These are phyloP conservation scores for Arbacia lixula DNA, from an alignment of 53 echinoderm and acorn worm species.

Conservation along the genomic window DNA sequence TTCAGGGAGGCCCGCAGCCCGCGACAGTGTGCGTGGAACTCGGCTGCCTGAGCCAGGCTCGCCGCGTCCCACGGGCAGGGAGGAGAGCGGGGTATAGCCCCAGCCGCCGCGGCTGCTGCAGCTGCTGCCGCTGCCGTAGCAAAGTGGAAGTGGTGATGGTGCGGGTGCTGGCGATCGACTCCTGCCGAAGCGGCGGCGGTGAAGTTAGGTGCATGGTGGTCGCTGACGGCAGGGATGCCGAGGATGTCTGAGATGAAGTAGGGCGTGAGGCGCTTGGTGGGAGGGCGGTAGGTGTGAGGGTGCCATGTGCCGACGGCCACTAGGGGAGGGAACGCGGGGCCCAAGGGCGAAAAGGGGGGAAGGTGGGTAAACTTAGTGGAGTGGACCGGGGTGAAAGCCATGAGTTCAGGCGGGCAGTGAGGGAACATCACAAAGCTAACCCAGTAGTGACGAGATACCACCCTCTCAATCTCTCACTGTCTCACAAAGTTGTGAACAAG, in stretches of 20 bases:
- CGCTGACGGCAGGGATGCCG: conserved; percentile 49
- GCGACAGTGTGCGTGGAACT: conserved; percentile 50
- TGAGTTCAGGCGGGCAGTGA: conserved; percentile 51
- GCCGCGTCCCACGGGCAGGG: conserved; percentile 50
- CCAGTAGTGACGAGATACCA: no score
- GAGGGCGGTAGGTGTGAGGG: conserved; percentile 95
- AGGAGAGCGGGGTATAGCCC: conserved; percentile 20
- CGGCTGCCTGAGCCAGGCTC: conserved; percentile 32
- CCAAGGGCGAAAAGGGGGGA: conserved; percentile 55
- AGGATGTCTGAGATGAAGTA: conserved; percentile 95
- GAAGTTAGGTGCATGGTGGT: no score
- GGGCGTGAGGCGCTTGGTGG: conserved; percentile 87
- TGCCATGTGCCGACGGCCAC: conserved; percentile 99
- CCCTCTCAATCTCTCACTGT: no score
- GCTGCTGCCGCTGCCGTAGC: not conserved
- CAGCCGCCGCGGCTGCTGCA: not conserved
- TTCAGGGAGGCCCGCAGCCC: conserved; percentile 43
- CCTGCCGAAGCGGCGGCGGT: conserved; percentile 28
- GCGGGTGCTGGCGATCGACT: conserved; percentile 22
- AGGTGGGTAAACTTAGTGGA: conserved; percentile 51
- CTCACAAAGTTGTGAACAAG: no score
- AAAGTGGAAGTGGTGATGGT: conserved; percentile 38
- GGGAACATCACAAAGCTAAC: conserved; percentile 58
- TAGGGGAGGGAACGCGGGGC: conserved; percentile 77
- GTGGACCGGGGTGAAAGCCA: conserved; percentile 55